Percentiles rank a stretch among this genome's conserved stretches.
Evolutionary conservation across 1,140 invertebrate species (phyloP).

Genomic region (Drosophila triauraria): DNA sequence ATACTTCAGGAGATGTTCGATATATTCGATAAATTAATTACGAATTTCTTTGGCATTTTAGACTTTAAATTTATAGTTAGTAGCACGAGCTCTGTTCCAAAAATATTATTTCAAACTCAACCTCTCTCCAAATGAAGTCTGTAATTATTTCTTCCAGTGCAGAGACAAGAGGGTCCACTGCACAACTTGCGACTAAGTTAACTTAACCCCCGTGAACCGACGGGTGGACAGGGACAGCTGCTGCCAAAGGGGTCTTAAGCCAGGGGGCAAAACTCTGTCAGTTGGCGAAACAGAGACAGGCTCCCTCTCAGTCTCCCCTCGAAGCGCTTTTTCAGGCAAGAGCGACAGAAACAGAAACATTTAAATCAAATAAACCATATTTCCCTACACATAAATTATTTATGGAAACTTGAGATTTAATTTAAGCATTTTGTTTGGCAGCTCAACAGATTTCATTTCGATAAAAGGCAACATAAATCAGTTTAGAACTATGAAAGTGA

Average conservation of each 20-base stretch:
- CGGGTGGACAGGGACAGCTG: constrained; percentile 1
- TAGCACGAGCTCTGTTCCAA: no score
- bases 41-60: no score
- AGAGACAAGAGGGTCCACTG: constrained; percentile 2
- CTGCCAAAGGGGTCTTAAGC: constrained; percentile 34
- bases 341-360: constrained; percentile 23
- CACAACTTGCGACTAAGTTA: constrained; percentile 36
- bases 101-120: no score
- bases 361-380: constrained; percentile 28
- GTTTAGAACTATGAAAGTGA: no score
- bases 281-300: constrained; percentile 11
- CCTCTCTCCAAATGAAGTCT: no score
- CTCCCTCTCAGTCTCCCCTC: not conserved
- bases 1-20: no score
- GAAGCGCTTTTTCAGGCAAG: not conserved
- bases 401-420: constrained; percentile 7
- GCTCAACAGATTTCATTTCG: not conserved
- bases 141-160: not conserved
- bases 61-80: no score
- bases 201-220: constrained; percentile 30
- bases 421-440: not conserved
- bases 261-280: constrained; percentile 25
- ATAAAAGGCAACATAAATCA: not conserved
- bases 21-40: no score
- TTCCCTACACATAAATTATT: constrained; percentile 24